Conservation (phyloP, 1,140 invertebrate species). For the Hylaeus volcanicus region DNA sequence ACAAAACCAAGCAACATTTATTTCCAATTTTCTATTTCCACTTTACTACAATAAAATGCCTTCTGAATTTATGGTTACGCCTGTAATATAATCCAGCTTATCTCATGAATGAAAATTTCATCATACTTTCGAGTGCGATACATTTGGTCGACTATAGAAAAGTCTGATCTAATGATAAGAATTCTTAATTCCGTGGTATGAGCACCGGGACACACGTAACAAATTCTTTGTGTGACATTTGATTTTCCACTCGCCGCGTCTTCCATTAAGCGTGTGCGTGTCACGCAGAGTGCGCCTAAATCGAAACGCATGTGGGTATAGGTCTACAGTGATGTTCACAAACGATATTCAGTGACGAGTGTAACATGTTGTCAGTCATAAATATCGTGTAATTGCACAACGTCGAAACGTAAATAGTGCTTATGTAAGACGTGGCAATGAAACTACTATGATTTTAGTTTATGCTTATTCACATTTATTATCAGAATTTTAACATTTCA, state of each 20-base stretch:
- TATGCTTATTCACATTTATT: no score
- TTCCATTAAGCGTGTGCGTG: background rate
- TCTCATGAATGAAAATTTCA: constrained; percentile 15
- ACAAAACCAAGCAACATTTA: no score
- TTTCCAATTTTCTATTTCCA: no score
- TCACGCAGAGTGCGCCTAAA: background rate
- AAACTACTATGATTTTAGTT: no score
- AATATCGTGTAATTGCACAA: background rate
- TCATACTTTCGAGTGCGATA: background rate
- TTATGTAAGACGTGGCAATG: background rate
- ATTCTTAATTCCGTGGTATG: background rate
- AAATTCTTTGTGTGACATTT: constrained; percentile 1
- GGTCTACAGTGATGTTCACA: background rate
- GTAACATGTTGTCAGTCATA: background rate
- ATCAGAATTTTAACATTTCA: no score
- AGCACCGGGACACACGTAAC: background rate
- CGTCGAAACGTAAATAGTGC: background rate
- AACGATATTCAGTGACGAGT: background rate
- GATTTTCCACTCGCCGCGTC: constrained; percentile 14
- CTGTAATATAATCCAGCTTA: no score
- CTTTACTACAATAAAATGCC: background rate
- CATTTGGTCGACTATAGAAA: background rate
- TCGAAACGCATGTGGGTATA: background rate
- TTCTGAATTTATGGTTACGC: background rate
- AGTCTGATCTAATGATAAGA: background rate